A percentile compares a stretch with the other conserved stretches of the same genome.
phyloP scores from a whole-genome alignment of 2,888 invertebrate species.

The Metacarcinus magister region DNA sequence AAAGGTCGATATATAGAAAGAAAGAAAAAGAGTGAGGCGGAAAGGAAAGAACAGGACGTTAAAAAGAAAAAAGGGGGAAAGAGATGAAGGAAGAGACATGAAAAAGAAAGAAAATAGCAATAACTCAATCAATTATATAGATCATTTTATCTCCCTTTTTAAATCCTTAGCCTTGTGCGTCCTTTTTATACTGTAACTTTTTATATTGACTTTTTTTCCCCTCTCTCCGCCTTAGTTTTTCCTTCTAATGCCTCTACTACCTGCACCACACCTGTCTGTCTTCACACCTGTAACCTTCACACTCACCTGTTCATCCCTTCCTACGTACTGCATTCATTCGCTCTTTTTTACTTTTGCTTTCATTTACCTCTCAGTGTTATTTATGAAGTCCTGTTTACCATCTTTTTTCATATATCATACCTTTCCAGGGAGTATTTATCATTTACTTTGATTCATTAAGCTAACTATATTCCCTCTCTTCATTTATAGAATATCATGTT shows the following conservation, averaged over 20 bases:
- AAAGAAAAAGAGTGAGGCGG: neutral
- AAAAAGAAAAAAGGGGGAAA: neutral
- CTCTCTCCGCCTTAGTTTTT: neutral
- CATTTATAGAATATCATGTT: too few species aligned
- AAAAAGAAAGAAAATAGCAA: neutral
- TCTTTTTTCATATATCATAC: too few species aligned
- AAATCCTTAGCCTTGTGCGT: neutral
- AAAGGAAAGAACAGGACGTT: neutral
- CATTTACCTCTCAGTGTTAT: neutral
- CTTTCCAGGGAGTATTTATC: too few species aligned
- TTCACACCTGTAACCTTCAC: neutral
- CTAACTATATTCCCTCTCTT: too few species aligned
- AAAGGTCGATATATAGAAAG: neutral
- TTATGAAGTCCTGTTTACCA: too few species aligned
- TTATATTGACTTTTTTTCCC: neutral
- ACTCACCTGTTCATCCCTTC: neutral
- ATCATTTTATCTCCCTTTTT: neutral
- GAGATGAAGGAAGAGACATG: neutral
- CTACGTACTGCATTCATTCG: neutral
- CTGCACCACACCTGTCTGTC: neutral
- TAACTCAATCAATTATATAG: neutral
- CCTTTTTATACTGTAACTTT: neutral
- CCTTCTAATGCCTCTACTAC: neutral
- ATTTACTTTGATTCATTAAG: too few species aligned
- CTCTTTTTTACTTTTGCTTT: neutral